Conservation (phyloP, 2,888 invertebrate species). For the Mantis religiosa region DNA sequence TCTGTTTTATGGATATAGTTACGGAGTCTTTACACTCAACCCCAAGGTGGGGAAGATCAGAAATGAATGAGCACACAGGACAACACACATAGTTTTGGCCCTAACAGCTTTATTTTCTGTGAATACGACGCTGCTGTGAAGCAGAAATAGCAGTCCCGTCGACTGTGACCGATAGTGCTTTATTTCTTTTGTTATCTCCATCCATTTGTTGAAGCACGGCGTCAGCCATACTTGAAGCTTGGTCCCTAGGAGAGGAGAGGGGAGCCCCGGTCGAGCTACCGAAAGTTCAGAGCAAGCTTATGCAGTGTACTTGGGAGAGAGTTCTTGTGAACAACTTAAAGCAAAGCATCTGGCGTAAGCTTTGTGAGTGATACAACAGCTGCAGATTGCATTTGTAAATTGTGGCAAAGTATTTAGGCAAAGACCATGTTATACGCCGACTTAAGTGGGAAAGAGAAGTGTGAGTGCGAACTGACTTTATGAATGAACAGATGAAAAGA, state of each 20-base stretch:
- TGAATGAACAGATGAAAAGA: too few species aligned
- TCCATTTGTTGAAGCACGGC: not conserved
- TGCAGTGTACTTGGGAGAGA: not conserved
- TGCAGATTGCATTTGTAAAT: not conserved
- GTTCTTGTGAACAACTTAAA: not conserved
- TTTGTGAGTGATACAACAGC: not conserved
- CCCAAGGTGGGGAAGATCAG: too few species aligned
- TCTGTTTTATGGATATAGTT: too few species aligned
- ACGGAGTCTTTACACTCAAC: too few species aligned
- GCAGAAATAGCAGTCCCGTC: not conserved
- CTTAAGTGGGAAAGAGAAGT: too few species aligned
- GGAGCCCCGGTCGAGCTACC: not conserved
- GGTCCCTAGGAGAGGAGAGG: not conserved
- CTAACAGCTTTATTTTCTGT: not conserved
- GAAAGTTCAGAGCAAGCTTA: not conserved
- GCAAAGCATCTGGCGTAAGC: not conserved
- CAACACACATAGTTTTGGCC: not conserved
- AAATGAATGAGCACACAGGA: not conserved
- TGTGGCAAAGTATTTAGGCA: too few species aligned
- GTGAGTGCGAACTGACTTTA: too few species aligned
- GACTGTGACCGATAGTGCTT: not conserved
- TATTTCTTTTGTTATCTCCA: not conserved
- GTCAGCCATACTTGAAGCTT: not conserved
- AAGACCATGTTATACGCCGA: too few species aligned
- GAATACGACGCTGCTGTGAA: not conserved